Evolutionary conservation across 2,888 invertebrate species (phyloP).

Genomic region (Drosophila falleni): DNA sequence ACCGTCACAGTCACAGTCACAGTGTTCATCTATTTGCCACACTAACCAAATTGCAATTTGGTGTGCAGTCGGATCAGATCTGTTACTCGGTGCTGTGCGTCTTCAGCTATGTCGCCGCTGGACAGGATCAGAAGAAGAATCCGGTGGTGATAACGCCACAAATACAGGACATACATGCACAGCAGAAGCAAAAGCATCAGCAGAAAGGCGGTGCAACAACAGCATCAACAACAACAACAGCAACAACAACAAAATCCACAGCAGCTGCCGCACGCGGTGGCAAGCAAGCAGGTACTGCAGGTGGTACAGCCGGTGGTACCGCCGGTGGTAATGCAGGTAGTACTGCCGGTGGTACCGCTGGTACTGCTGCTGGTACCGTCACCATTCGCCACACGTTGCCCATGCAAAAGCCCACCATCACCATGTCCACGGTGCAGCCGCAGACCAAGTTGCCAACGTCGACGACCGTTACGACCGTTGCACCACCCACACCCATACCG

Average conservation of each 20-base stretch:
- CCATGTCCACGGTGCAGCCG: slow-evolving; percentile 85
- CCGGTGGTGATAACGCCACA: slow-evolving; percentile 84
- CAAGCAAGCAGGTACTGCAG: slow-evolving; percentile 28
- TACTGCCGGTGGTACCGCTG: neutral
- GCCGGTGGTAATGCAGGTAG: no score
- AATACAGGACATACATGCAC: slow-evolving; percentile 84
- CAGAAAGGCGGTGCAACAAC: slow-evolving; percentile 75
- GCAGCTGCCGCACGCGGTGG: slow-evolving; percentile 50
- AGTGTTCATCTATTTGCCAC: slow-evolving; percentile 45
- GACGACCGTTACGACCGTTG: slow-evolving; percentile 2
- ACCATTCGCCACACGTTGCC: slow-evolving; percentile 84
- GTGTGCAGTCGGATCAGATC: slow-evolving; percentile 96
- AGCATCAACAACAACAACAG: slow-evolving; percentile 32
- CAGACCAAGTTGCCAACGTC: slow-evolving; percentile 67
- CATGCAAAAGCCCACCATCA: slow-evolving; percentile 84
- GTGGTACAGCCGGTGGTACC: no score
- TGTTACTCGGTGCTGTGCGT: slow-evolving; percentile 99
- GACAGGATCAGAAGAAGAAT: slow-evolving; percentile 90
- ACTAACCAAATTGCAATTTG: slow-evolving; percentile 42
- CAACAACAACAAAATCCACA: slow-evolving; percentile 57
- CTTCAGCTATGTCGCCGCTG: slow-evolving; percentile 99
- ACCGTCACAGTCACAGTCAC: slow-evolving; percentile 5
- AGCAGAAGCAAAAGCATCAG: slow-evolving; percentile 82
- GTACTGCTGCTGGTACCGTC: slow-evolving; percentile 52
- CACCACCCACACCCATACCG: slow-evolving; percentile 11